Base-by-base conservation (phyloP, 2,797 vertebrate genomes). In the Poecilia wingei region DNA sequence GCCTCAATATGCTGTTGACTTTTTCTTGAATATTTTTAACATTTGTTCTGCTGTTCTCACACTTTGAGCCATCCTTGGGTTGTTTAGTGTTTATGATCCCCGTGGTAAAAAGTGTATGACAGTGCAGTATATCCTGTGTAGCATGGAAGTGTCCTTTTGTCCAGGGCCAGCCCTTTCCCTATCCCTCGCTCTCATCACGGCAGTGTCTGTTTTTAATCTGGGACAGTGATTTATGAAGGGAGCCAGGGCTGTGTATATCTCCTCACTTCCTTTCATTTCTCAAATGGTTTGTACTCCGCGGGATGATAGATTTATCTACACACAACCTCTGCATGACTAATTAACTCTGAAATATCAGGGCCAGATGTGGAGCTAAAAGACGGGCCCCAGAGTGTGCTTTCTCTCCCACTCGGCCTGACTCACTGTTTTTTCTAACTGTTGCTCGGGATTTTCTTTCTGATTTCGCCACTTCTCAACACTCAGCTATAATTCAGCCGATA, bases 291-390 rank as follows among this genome's bases (percentile, higher is more conserved):
- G 97, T 96, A 96, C 97, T 95, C 96, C 92, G 94, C 94, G 93
- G 96, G 97, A 97, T 98, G 98, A 98, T 97, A 97, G 97, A 98
- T 98, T 97, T 97, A 97, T 98, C 97, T 97, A 95, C 97, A 96
- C 96, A 97, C 96, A 96, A 95, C 95, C 96, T 96, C 97, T 97
- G 97, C 97, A 97, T 98, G 97, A 98, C 98, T 98, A 97, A 98
- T 98, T 97, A 97, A 97, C 97, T 98, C 96, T 97, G 97, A 97
- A 97, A 98, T 97, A 98, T 97, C 97, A 97, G 96, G 96, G 97
- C 97, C 98, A 98, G 97, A 98, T 98, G 98, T 98, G 97, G 95
- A 95, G 96, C 95, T 96, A 96, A 97, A 96, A 96, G 96, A 97
- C 94, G 91, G 96, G 96, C 96, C 96, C 96, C 96, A 96, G 78